Conservation (phyloP, 2,888 invertebrate species). For the Eupithecia dodoneata region DNA sequence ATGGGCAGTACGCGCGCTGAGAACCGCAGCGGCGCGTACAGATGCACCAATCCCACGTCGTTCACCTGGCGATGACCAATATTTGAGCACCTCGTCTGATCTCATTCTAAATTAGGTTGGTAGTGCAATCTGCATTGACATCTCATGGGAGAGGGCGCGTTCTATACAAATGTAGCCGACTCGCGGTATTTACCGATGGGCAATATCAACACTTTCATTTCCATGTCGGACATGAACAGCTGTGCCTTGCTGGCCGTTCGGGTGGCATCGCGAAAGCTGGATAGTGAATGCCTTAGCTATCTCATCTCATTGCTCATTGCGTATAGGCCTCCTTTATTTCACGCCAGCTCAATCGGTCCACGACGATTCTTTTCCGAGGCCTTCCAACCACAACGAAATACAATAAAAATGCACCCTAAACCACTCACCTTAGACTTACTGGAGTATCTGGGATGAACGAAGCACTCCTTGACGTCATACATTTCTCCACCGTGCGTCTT, state of each 20-base stretch:
- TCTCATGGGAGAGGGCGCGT: neutral
- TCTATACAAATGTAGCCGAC: no score
- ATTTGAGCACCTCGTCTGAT: neutral
- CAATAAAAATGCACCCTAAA: neutral
- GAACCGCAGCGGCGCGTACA: conserved; percentile 71
- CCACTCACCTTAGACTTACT: conserved; percentile 63
- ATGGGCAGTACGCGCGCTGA: conserved; percentile 72
- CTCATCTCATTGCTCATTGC: neutral
- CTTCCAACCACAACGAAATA: neutral
- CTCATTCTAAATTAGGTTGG: neutral
- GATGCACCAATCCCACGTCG: conserved; percentile 76
- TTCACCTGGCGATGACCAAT: conserved; percentile 46
- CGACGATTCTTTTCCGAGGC: neutral
- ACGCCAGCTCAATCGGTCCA: neutral
- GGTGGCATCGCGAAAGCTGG: no score
- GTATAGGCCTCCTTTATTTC: neutral
- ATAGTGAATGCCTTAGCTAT: neutral
- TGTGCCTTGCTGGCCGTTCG: no score
- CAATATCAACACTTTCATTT: no score
- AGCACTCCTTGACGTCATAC: conserved; percentile 72
- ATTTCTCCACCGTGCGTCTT: conserved; percentile 80
- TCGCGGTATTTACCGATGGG: no score
- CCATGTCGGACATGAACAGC: no score
- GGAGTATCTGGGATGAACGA: conserved; percentile 75
- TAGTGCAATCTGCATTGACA: neutral